phyloP scores from a whole-genome alignment of 1,140 invertebrate genomes.

The Megathymus violae region DNA sequence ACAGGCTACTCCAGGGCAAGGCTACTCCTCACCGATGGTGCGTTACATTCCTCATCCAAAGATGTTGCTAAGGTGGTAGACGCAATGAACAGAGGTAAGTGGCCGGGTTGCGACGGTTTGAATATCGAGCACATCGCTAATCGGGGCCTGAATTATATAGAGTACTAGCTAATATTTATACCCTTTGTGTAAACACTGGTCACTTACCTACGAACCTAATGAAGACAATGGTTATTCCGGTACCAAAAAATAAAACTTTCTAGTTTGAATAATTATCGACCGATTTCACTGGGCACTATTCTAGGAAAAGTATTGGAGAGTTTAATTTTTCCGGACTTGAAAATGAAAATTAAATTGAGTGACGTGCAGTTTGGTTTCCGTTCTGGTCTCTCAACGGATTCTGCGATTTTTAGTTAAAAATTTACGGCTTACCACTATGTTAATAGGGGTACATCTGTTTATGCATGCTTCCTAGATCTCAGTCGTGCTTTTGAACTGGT shows the following conservation, averaged over 20 bases:
- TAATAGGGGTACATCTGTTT: slow-evolving; percentile 12
- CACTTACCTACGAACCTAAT: slow-evolving; percentile 20
- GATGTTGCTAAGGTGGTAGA: slow-evolving; percentile 4
- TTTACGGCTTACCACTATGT: slow-evolving; percentile 13
- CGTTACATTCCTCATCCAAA: too few relatives aligned
- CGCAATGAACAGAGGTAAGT: slow-evolving; percentile 20
- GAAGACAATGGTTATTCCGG: slow-evolving; percentile 11
- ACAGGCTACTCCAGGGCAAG: too few relatives aligned
- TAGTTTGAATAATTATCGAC: slow-evolving; percentile 13
- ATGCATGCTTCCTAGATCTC: slow-evolving; percentile 28
- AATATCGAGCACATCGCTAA: slow-evolving; percentile 27
- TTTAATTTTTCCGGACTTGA: neutral
- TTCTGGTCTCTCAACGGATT: slow-evolving; percentile 22
- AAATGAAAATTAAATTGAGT: slow-evolving; percentile 2
- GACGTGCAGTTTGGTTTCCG: slow-evolving; percentile 33
- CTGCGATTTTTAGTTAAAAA: slow-evolving; percentile 19
- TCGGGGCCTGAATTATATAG: slow-evolving; percentile 13
- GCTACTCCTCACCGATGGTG: too few relatives aligned
- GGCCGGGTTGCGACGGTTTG: slow-evolving; percentile 20
- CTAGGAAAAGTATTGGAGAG: slow-evolving; percentile 3
- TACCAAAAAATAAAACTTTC: slow-evolving; percentile 19
- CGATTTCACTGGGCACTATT: slow-evolving; percentile 12
- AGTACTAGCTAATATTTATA: slow-evolving; percentile 18
- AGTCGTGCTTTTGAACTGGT: slow-evolving; percentile 34
- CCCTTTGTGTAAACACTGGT: neutral